Evolutionary conservation across 2,888 invertebrate species (phyloP), one percentile per base, ranked within the genome.

Genomic region (Eupithecia subfuscata): DNA sequence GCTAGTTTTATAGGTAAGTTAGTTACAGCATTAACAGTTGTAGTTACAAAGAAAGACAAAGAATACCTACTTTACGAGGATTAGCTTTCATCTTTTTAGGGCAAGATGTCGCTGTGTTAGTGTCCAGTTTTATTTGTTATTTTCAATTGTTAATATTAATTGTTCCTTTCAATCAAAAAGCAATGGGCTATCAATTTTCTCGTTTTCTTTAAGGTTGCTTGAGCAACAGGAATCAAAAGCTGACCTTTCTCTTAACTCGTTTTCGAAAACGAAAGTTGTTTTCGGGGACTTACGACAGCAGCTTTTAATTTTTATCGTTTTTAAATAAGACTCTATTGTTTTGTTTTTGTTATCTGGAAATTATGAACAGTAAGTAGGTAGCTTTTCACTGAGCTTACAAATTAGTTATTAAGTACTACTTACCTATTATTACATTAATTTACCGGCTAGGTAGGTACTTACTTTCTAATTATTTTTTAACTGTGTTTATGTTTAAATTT

Each of bases 221-320:
- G 71, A 71, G 52, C 16, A 79, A 30, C 77, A 71, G 74, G 77
- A 75, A 76, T 76, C 43, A 30, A 18, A 70, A 70, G 40, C 8
- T 74, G 69, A 69, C 65, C 69, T 71, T 74, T 76, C 43, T 70
- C 63, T 72, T 70, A 72, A 70, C 75, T 71, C 18, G 74, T 74
- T 73, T 40, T 40, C n/a, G 72, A 75, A 78, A 73, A 73, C 25
- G 72, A 75, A 73, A 78, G 69, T 69, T 71, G 74, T 65, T 77
- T 74, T 70, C 71, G 63, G 64, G n/a, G 69, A 69, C 34, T 73
- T 73, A 43, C 16, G 25, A 68, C 16, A 7, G 34, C 18, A 16
- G 43, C 43, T 67, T 70, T 65, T 65, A 12, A 18, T 16, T 70
- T 74, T 52, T n/a, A n/a, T 34, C 40, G 9, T 68, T 68, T 11